Conservation (phyloP, 1,140 invertebrate species). For the Choristoneura fumiferana region DNA sequence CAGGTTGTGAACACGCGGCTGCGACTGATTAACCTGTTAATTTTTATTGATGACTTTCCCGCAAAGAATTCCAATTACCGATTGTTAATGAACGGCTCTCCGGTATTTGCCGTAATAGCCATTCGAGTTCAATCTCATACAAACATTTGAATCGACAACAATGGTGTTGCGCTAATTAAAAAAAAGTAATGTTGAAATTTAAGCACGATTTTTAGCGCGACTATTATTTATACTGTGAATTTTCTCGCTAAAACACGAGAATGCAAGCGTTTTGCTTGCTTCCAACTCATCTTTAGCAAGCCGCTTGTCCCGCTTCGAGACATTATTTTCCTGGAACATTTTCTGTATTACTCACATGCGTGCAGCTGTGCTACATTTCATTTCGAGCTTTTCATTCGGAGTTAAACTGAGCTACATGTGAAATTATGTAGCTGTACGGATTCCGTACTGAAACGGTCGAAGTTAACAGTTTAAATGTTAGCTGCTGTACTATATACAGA, state of each 20-base stretch:
- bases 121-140: neutral
- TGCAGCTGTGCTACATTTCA: conserved; percentile 27
- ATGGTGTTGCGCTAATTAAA: no score
- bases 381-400: neutral
- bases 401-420: no score
- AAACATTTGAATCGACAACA: neutral
- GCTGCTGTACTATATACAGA: no score
- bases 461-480: no score
- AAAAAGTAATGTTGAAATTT: neutral
- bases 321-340: neutral
- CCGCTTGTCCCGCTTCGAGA: neutral
- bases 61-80: conserved; percentile 13
- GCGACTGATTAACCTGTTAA: conserved; percentile 34
- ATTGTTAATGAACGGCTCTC: neutral
- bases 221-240: conserved; percentile 3
- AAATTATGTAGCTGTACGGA: neutral
- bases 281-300: conserved; percentile 4
- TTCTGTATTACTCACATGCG: conserved; percentile 20
- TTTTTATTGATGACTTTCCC: conserved; percentile 22
- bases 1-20: conserved; percentile 33
- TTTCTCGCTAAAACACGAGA: neutral
- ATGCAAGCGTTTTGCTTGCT: neutral
- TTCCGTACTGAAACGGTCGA: no score
- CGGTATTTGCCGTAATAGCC: neutral
- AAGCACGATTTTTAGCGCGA: neutral